These are phyloP conservation scores for Eulithis prunata DNA, from an alignment of 2,888 invertebrate genomes.

Conservation along the genomic window DNA sequence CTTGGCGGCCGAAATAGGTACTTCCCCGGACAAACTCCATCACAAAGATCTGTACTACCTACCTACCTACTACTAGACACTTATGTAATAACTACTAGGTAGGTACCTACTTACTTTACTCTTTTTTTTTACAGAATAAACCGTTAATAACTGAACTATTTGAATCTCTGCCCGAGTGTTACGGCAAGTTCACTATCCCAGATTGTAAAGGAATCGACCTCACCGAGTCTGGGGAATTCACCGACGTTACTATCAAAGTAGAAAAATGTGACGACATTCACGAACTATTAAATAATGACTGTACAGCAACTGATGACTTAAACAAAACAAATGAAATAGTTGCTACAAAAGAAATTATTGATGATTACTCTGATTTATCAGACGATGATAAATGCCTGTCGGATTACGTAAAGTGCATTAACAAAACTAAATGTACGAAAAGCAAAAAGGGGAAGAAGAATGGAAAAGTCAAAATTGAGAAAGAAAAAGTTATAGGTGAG, in stretches of 20 bases:
- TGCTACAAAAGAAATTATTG: neutral
- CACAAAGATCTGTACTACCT: too few species aligned
- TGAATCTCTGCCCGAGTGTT: conserved; percentile 18
- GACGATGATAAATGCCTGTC: conserved; percentile 23
- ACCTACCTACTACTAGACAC: too few species aligned
- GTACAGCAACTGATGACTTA: neutral
- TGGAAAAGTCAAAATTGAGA: conserved; percentile 18
- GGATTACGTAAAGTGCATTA: conserved; percentile 12
- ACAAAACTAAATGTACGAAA: conserved; percentile 1
- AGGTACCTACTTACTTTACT: neutral
- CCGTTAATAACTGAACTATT: conserved; percentile 12
- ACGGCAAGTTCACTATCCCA: neutral
- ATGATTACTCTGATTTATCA: conserved; percentile 3
- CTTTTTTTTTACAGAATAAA: conserved; percentile 25
- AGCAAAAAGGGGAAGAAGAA: conserved; percentile 10
- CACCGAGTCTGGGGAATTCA: neutral
- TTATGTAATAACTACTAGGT: too few species aligned
- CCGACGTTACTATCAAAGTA: conserved; percentile 15
- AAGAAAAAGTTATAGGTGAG: neutral
- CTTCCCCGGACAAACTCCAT: too few species aligned
- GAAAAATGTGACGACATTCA: conserved; percentile 13
- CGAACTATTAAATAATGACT: neutral
- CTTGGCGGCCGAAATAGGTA: too few species aligned
- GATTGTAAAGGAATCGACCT: conserved; percentile 4
- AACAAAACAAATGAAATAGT: neutral